A percentile compares a stretch with the other conserved stretches of the same genome.
Conservation (phyloP, 1,140 invertebrate species). For the Solenopsis invicta region DNA sequence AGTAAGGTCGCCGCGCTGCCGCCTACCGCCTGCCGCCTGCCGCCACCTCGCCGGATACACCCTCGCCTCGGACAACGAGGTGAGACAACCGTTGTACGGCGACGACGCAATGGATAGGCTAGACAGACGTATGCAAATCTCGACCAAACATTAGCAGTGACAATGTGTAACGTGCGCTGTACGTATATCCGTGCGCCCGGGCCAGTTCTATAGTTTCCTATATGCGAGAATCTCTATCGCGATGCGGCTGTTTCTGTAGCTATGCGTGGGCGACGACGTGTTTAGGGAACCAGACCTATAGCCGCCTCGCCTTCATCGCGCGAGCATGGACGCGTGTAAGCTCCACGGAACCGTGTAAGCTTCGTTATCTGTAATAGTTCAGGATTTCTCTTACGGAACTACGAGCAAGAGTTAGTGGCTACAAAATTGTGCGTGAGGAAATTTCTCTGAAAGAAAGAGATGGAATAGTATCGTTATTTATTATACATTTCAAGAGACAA, state of each 20-base stretch:
- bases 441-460: background rate
- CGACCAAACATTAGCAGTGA: conserved; percentile 83
- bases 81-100: conserved; percentile 64
- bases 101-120: conserved; percentile 75
- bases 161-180: conserved; percentile 78
- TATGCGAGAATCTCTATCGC: conserved; percentile 56
- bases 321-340: conserved; percentile 8
- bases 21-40: conserved; percentile 25
- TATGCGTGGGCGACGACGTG: conserved; percentile 51
- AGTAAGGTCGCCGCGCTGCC: conserved; percentile 34
- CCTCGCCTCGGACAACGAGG: conserved; percentile 70
- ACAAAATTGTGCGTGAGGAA: background rate
- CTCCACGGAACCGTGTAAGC: conserved; percentile 30
- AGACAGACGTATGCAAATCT: conserved; percentile 86
- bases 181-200: conserved; percentile 31
- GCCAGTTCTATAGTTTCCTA: conserved; percentile 58
- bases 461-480: too few species aligned
- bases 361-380: conserved; percentile 17
- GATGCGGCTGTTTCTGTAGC: conserved; percentile 52
- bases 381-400: conserved; percentile 6
- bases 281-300: conserved; percentile 49
- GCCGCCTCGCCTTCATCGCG: conserved; percentile 18
- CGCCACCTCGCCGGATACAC: conserved; percentile 66
- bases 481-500: too few species aligned
- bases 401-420: background rate